Evolutionary conservation across 2,113 vertebrate genomes (phyloP).

Genomic region (Tupaia chinensis): DNA sequence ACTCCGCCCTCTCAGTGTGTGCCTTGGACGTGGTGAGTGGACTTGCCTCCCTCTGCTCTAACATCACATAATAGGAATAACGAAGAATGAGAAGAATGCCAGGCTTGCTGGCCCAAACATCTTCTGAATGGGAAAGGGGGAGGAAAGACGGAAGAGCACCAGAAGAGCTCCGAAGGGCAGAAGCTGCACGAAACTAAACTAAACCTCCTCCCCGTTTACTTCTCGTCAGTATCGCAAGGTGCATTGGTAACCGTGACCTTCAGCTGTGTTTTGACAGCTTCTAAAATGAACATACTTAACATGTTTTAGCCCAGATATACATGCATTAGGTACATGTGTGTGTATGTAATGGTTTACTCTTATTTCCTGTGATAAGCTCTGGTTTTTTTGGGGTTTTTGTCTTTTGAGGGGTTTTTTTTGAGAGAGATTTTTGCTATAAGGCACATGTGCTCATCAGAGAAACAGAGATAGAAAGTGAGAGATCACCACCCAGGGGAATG

Average conservation of each 20-base stretch:
- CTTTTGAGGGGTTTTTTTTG: no score
- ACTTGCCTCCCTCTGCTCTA: neutral
- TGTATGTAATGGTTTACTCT: no score
- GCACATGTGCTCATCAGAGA: no score
- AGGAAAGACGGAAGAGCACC: no score
- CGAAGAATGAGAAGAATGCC: neutral
- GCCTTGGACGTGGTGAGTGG: accelerated
- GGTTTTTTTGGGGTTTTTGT: no score
- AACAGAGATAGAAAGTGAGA: no score
- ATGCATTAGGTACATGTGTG: neutral
- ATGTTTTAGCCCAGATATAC: neutral
- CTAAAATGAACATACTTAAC: neutral
- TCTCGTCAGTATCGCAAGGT: neutral
- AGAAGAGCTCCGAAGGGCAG: neutral
- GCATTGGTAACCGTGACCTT: no score
- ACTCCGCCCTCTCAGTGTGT: neutral
- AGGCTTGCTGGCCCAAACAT: neutral
- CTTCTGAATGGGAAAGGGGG: neutral
- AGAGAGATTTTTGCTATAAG: no score
- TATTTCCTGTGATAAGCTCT: neutral
- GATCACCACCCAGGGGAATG: no score
- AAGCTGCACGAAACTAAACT: accelerated
- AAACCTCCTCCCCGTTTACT: no score
- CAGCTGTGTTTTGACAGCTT: no score
- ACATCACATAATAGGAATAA: no score